Conservation (phyloP, 2,113 vertebrate genomes). For the Crotophaga sulcirostris region DNA sequence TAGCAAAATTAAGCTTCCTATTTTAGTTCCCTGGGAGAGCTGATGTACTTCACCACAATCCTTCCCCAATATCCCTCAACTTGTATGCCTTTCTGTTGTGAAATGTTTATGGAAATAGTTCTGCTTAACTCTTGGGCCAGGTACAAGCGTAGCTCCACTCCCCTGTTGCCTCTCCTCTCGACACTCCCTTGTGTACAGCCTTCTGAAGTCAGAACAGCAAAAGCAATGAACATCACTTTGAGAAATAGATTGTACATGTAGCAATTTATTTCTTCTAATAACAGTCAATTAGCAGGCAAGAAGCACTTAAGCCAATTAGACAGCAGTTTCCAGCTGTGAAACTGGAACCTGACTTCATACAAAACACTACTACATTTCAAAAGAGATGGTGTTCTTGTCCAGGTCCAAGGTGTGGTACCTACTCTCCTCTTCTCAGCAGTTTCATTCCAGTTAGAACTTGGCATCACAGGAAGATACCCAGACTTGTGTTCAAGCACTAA, state of each 20-base stretch:
- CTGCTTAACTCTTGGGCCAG: neutral
- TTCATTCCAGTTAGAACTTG: neutral
- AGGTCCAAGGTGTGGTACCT: neutral
- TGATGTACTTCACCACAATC: neutral
- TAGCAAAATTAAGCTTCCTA: neutral
- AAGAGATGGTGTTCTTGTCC: neutral
- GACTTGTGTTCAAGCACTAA: no score
- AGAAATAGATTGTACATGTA: neutral
- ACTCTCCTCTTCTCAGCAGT: neutral
- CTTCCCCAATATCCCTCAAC: neutral
- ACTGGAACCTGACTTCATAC: neutral
- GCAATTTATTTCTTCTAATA: neutral
- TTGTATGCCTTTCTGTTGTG: neutral
- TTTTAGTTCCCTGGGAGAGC: neutral
- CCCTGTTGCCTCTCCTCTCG: neutral
- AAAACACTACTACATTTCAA: neutral
- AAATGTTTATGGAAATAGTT: neutral
- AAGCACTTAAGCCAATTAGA: neutral
- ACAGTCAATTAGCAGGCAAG: neutral
- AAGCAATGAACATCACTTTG: neutral
- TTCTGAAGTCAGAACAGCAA: neutral
- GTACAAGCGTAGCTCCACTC: neutral
- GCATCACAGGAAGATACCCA: neutral
- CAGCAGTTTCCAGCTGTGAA: neutral
- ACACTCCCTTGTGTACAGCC: no score